Evolutionary conservation across 1,140 invertebrate species (phyloP).

Genomic region (Sarcophaga peregrina): DNA sequence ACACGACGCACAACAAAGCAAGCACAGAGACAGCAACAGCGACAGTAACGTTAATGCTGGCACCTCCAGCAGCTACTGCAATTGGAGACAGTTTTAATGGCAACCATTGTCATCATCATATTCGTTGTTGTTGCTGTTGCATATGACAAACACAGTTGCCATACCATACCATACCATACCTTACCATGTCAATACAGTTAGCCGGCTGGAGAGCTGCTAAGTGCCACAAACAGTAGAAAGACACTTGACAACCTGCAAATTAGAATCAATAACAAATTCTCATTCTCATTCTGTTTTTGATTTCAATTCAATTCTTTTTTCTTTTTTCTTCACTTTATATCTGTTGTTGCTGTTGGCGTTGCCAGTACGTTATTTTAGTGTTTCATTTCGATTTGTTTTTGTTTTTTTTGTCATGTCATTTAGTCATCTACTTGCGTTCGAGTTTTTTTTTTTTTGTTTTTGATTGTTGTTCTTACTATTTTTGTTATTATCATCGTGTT

Average conservation of each 20-base stretch:
- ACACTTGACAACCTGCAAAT: slow-evolving; percentile 37
- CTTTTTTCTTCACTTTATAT: background rate
- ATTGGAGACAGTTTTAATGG: slow-evolving; percentile 16
- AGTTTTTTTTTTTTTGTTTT: no score
- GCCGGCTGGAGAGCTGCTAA: background rate
- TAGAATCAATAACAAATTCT: slow-evolving; percentile 39
- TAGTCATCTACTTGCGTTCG: background rate
- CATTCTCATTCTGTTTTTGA: background rate
- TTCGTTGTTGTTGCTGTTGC: no score
- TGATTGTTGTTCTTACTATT: no score
- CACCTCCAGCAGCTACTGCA: background rate
- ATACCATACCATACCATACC: no score
- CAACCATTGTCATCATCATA: background rate
- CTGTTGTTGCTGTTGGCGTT: background rate
- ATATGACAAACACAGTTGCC: no score
- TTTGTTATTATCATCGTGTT: no score
- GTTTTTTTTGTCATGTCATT: slow-evolving; percentile 15
- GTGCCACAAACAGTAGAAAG: background rate
- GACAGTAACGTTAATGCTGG: background rate
- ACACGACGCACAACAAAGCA: background rate
- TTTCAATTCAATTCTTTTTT: no score
- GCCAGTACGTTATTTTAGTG: background rate
- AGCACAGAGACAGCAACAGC: background rate
- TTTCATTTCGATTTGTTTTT: background rate
- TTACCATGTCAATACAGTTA: no score